Evolutionary conservation across 2,113 vertebrate species (phyloP).

Genomic region (Cryptotis parvus): DNA sequence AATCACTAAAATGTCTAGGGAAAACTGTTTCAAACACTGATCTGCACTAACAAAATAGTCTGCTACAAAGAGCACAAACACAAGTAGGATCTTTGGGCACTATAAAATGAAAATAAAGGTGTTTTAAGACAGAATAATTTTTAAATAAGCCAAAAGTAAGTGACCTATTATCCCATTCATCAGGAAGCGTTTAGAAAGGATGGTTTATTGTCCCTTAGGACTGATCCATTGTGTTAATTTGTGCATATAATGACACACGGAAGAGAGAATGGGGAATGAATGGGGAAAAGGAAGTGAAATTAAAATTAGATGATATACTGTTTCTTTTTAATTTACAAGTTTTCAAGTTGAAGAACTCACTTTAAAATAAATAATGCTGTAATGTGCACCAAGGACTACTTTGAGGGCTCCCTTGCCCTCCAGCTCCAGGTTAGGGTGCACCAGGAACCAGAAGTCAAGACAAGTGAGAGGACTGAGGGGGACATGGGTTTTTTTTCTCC

Average conservation of each 20-base stretch:
- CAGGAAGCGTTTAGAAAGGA: background rate
- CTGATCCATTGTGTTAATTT: fast-evolving
- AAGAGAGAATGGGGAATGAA: background rate
- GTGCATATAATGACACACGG: background rate
- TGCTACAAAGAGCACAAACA: background rate
- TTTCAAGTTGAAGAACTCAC: background rate
- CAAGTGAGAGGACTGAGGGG: background rate
- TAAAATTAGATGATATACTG: background rate
- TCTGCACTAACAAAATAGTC: background rate
- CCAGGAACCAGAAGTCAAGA: background rate
- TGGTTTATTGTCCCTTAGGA: background rate
- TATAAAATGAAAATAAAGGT: background rate
- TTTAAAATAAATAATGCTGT: too few species aligned
- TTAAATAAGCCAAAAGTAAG: background rate
- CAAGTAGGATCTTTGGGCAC: background rate
- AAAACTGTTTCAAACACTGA: background rate
- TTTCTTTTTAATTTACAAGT: background rate
- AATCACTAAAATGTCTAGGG: background rate
- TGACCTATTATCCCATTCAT: background rate
- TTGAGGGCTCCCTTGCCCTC: background rate
- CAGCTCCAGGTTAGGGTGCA: background rate
- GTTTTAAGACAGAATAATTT: background rate
- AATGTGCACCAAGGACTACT: background rate
- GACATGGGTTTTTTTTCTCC: fast-evolving
- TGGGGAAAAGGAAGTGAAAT: background rate